phyloP scores from a whole-genome alignment of 2,113 vertebrate genomes.

The Murina feae region DNA sequence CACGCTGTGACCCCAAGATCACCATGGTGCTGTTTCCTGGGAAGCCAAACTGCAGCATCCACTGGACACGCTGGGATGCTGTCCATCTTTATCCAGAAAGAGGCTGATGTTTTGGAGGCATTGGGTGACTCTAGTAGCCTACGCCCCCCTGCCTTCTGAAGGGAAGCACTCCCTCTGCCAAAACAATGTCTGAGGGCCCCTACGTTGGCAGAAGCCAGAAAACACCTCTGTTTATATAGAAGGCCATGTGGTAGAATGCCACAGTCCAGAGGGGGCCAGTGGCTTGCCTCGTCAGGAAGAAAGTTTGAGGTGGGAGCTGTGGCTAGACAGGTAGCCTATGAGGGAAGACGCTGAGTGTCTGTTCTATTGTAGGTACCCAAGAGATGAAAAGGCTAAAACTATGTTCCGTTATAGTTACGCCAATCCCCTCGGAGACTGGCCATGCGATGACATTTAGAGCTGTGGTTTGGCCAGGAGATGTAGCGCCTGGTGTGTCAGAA shows the following conservation, averaged over 20 bases:
- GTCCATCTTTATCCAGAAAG: background rate
- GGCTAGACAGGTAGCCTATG: background rate
- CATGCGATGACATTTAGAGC: accelerated
- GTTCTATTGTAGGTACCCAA: background rate
- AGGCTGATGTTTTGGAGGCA: background rate
- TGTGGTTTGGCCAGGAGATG: background rate
- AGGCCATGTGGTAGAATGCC: background rate
- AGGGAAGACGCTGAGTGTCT: background rate
- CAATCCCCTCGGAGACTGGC: background rate
- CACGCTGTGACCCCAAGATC: background rate
- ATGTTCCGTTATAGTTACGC: background rate
- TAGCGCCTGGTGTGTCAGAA: background rate
- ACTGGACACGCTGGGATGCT: background rate
- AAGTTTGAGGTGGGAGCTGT: background rate
- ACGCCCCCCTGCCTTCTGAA: background rate
- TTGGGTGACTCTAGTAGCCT: background rate
- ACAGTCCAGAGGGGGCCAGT: accelerated
- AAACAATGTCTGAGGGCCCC: background rate
- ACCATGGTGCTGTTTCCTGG: background rate
- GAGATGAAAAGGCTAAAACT: background rate
- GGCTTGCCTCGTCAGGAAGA: background rate
- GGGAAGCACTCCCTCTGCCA: background rate
- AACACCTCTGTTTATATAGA: background rate
- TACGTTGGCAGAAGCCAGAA: background rate
- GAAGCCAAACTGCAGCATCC: background rate